These are phyloP conservation scores for Eulemur coronatus DNA, from an alignment of 2,797 vertebrate genomes.

Conservation along the genomic window DNA sequence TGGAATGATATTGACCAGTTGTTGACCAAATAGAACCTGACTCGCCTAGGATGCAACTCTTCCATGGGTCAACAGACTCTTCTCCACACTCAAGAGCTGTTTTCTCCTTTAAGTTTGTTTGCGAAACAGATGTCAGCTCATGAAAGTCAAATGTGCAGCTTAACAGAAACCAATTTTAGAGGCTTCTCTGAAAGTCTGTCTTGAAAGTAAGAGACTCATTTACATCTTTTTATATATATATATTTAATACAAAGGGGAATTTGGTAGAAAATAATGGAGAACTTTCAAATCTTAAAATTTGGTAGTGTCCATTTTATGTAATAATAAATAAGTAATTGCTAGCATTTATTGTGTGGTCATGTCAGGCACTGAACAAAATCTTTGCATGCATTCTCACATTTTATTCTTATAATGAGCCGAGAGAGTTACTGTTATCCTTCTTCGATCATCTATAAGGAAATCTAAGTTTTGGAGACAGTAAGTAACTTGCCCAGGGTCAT, in stretches of 20 bases:
- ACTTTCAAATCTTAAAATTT: slow-evolving; percentile 18
- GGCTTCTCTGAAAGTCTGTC: slow-evolving; percentile 38
- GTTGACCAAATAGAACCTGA: slow-evolving; percentile 76
- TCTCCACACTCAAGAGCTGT: slow-evolving; percentile 80
- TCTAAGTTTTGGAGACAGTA: not conserved
- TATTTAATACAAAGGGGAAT: not conserved
- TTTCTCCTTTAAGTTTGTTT: slow-evolving; percentile 86
- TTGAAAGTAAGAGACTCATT: slow-evolving; percentile 18
- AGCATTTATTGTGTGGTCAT: not conserved
- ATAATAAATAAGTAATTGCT: not conserved
- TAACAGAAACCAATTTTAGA: slow-evolving; percentile 34
- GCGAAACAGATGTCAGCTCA: slow-evolving; percentile 81
- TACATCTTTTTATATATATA: not conserved
- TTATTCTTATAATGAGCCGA: not conserved
- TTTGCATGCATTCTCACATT: not conserved
- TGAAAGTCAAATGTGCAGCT: slow-evolving; percentile 82
- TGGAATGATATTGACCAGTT: slow-evolving; percentile 66
- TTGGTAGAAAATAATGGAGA: not conserved
- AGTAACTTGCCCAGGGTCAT: not conserved
- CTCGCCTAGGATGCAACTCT: slow-evolving; percentile 57
- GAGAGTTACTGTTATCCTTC: not conserved
- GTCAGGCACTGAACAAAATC: not conserved
- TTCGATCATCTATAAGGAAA: slow-evolving; percentile 35
- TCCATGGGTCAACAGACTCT: slow-evolving; percentile 19
- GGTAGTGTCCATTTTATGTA: not conserved